Conservation (phyloP, 1,140 invertebrate species). For the Philotrypesis tridentata region DNA sequence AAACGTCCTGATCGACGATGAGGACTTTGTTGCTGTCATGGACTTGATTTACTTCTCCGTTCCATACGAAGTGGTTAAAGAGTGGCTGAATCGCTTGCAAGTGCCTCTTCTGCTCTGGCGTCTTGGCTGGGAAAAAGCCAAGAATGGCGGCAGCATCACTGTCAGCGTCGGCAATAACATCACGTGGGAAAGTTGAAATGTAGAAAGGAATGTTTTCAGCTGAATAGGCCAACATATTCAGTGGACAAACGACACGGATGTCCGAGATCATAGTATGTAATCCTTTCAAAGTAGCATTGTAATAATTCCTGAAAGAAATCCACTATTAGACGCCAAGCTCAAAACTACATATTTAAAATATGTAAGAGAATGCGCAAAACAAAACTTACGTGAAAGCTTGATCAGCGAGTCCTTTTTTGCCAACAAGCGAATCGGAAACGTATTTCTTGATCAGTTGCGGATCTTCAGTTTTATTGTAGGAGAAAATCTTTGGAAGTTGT, state of each 20-base stretch:
- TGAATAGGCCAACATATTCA: constrained; percentile 79
- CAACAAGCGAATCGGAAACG: constrained; percentile 79
- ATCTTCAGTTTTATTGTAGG: constrained; percentile 78
- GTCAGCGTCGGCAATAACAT: constrained; percentile 77
- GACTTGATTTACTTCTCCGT: constrained; percentile 77
- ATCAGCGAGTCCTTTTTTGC: constrained; percentile 51
- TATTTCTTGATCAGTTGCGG: constrained; percentile 77
- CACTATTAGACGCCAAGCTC: background rate
- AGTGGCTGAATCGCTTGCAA: constrained; percentile 86
- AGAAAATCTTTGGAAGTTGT: constrained; percentile 75
- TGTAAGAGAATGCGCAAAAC: too few species aligned
- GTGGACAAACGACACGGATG: constrained; percentile 85
- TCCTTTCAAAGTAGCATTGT: constrained; percentile 80
- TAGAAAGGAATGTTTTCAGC: constrained; percentile 81
- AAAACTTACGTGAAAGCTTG: constrained; percentile 35
- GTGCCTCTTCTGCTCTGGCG: constrained; percentile 81
- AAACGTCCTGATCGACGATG: constrained; percentile 80
- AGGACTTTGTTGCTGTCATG: constrained; percentile 75
- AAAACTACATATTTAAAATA: background rate
- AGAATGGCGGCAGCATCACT: constrained; percentile 85
- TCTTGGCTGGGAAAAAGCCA: constrained; percentile 81
- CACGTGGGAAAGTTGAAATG: constrained; percentile 78
- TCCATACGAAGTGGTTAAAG: constrained; percentile 87
- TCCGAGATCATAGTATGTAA: constrained; percentile 84
- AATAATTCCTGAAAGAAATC: constrained; percentile 68